A percentile compares a stretch with the other conserved stretches of the same genome.
phyloP scores from a whole-genome alignment of 2,888 invertebrate genomes.

The Tinea pellionella region DNA sequence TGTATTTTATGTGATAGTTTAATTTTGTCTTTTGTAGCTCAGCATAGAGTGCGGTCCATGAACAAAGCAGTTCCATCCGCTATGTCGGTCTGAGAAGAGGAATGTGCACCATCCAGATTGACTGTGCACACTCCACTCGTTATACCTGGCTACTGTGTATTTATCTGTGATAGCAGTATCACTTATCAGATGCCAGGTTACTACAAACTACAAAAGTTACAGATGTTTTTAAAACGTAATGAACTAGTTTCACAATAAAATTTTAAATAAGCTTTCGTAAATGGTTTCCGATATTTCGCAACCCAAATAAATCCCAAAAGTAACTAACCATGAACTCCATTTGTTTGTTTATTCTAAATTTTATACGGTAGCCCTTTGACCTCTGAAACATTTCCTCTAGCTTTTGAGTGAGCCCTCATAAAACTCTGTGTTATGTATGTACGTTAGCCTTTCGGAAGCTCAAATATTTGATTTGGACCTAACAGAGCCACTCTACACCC shows the following conservation, averaged over 20 bases:
- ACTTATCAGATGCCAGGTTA: too few species aligned
- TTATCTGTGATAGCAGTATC: too few species aligned
- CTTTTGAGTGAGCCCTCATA: slow-evolving; percentile 7
- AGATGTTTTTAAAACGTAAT: too few species aligned
- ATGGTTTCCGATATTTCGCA: not conserved
- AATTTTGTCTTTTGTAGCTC: too few species aligned
- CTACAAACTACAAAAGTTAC: too few species aligned
- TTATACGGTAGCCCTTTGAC: slow-evolving; percentile 7
- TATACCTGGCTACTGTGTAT: too few species aligned
- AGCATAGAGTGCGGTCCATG: too few species aligned
- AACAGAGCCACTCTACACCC: not conserved
- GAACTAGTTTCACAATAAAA: not conserved
- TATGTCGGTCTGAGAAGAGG: too few species aligned
- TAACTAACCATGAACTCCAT: slow-evolving; percentile 4
- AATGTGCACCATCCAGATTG: too few species aligned
- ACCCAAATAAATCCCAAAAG: not conserved
- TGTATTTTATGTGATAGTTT: not conserved
- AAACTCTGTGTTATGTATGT: not conserved
- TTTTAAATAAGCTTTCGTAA: not conserved
- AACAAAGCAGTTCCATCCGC: too few species aligned
- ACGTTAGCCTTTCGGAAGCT: slow-evolving; percentile 7
- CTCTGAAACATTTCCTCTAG: slow-evolving; percentile 7
- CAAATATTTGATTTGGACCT: slow-evolving; percentile 11
- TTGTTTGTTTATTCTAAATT: slow-evolving; percentile 7
- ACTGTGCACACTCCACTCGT: too few species aligned